Percentiles rank a stretch among this genome's conserved stretches.
phyloP scores from a whole-genome alignment of 2,888 invertebrate genomes.

The Autographa pulchrina region DNA sequence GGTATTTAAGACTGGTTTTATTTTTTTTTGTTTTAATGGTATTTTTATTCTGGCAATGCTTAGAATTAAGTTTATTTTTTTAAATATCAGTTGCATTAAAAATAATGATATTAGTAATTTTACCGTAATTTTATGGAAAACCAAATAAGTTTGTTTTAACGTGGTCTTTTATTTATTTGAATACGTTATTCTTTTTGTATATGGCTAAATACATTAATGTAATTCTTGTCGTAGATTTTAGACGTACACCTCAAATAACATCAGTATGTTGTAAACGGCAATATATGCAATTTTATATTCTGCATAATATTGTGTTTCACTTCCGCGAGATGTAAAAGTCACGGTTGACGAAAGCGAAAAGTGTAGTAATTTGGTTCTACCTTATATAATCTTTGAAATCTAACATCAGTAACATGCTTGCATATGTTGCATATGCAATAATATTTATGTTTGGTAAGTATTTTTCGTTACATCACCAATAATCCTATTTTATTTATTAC shows the following conservation, averaged over 20 bases:
- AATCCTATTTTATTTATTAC: too few relatives aligned
- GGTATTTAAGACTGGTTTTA: background rate
- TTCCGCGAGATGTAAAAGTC: constrained; percentile 39
- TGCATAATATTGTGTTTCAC: constrained; percentile 32
- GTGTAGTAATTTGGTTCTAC: constrained; percentile 24
- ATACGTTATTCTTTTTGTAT: too few relatives aligned
- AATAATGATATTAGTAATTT: too few relatives aligned
- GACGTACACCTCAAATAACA: too few relatives aligned
- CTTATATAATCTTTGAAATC: constrained; percentile 1
- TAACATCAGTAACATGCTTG: background rate
- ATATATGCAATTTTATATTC: constrained; percentile 36
- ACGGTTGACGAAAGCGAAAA: constrained; percentile 9
- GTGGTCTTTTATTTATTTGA: too few relatives aligned
- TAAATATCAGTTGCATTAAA: too few relatives aligned
- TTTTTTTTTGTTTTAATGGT: constrained; percentile 6
- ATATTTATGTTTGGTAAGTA: background rate
- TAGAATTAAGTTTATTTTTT: background rate
- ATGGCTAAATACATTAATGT: too few relatives aligned
- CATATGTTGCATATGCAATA: background rate
- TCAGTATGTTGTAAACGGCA: background rate
- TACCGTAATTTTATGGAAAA: too few relatives aligned
- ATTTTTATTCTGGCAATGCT: constrained; percentile 9
- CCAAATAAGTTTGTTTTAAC: too few relatives aligned
- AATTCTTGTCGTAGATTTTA: too few relatives aligned
- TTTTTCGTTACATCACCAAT: too few relatives aligned